Evolutionary conservation across 1,140 invertebrate genomes (phyloP), one percentile per base, ranked within the genome.

Genomic region (Procambarus virginalis): DNA sequence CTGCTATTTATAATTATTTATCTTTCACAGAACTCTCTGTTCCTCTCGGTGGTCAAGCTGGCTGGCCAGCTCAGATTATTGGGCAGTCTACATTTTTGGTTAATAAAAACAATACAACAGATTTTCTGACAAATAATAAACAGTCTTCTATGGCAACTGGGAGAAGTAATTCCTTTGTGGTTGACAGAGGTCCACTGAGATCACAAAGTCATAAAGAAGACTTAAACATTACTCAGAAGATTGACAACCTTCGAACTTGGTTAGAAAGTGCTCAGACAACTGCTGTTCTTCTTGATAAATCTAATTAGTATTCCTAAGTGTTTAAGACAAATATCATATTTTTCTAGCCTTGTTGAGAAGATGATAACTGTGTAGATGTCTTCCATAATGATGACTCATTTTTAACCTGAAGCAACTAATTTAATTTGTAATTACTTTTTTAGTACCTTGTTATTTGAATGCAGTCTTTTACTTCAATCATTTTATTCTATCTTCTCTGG

Each of bases 221-320:
- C 22, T 12, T 60, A 48, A 84, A 89, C 48, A 78, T 89, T 10
- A 78, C 20, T 46, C 81, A 84, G 58, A 89, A 82, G 46, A 84
- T 89, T 79, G 88, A 89, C 22, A 81, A 89, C 75, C 82, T 89
- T 17, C 49, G 88, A 9, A 58, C 58, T 17, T 89, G 88, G 88
- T 51, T 89, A 48, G 75, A 89, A 34, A 77, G 48, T 45, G 88
- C 88, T 70, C 87, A 89, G 73, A 68, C 87, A 34, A 89, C 81
- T 49, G 58, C 73, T 77, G 81, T 60, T 60, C 73, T 17, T 49
- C 22, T 75, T 76, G 4, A 68, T 68, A n/a, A 17, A 68, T 20
- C 5, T 17, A 20, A 17, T 68, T 12, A 17, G 10, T 4, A 68
- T 68, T 68, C 20, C 20, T 68, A 4, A 17, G 4, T 68, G 12